Percentiles rank a stretch among this genome's conserved stretches.
phyloP scores from a whole-genome alignment of 1,140 invertebrate genomes.

The Leptinotarsa texana region DNA sequence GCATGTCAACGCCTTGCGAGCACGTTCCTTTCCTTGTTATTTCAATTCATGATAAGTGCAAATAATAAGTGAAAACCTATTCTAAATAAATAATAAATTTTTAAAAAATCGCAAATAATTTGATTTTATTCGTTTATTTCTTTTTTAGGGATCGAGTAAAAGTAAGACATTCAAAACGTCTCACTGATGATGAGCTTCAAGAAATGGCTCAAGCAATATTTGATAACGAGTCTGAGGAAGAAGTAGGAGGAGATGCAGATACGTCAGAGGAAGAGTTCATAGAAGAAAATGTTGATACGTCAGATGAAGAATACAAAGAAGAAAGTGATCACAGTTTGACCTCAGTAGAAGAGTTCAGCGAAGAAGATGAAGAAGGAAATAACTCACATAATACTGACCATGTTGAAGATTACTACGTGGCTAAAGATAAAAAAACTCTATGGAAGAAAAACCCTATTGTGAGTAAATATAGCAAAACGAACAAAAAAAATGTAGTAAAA shows the following conservation, averaged over 20 bases:
- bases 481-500: neutral
- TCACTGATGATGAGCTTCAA: constrained; percentile 15
- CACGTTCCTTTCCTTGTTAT: too few relatives aligned
- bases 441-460: constrained; percentile 16
- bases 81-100: too few relatives aligned
- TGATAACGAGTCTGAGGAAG: constrained; percentile 5
- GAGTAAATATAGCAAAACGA: constrained; percentile 8
- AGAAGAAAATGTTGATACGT: too few relatives aligned
- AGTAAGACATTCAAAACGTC: constrained; percentile 17
- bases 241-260: constrained; percentile 16
- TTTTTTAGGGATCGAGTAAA: neutral
- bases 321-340: neutral
- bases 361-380: constrained; percentile 22
- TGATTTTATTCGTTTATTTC: too few relatives aligned
- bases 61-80: too few relatives aligned
- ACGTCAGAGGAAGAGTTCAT: constrained; percentile 4
- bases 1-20: too few relatives aligned
- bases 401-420: constrained; percentile 13
- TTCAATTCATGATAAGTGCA: too few relatives aligned
- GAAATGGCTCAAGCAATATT: constrained; percentile 19
- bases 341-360: neutral
- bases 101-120: too few relatives aligned
- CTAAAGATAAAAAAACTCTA: constrained; percentile 18
- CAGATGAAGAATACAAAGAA: too few relatives aligned
- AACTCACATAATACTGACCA: constrained; percentile 15